Evolutionary conservation across 2,797 vertebrate genomes (phyloP), one percentile per base, ranked within the genome.

Genomic region (Etheostoma perlongum): DNA sequence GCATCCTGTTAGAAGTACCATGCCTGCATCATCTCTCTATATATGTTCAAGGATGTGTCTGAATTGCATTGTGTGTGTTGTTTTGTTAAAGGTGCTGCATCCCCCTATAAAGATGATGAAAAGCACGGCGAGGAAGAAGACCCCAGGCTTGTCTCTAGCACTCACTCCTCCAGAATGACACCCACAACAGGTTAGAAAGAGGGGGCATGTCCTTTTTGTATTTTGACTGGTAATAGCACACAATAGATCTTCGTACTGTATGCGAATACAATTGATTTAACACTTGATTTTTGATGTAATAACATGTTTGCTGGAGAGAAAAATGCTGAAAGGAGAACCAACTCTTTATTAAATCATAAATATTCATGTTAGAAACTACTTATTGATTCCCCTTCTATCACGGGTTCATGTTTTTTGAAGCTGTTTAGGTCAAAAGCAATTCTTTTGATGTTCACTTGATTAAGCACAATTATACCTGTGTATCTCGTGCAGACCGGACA

Each of bases 401-500:
- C 3, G 30, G 52, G 5, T 33, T 59, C 0, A n/a, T n/a, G 7
- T 30, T n/a, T 36, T 33, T 60, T 40, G 11, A 48, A 23, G 42
- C 23, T 49, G 47, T 23, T 25, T 25, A 2, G 27, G 21, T 63
- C 42, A 13, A 61, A 36, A 61, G n/a, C 14, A 33, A 6, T 53
- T 4, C 27, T 27, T 51, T 25, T 65, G 19, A 49, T 47, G 4
- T 9, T 1, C 55, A 0, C 11, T 4, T 1, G 14, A 44, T 18
- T 12, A 25, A 55, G 25, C 18, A 25, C 48, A 55, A 5, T 23
- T 36, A 6, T 42, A 21, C 21, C 18, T 57, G 7, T 76, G 0
- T 78, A 27, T 88, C 33, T 79, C 23, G 73, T 44, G 12, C 88
- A 95, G 94, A 66, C 36, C 82, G 52, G 18, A 58, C 82, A 40